A percentile compares a stretch with the other conserved stretches of the same genome.
These are phyloP conservation scores for Heliornis fulica DNA, from an alignment of 2,113 vertebrate species.

Conservation along the genomic window DNA sequence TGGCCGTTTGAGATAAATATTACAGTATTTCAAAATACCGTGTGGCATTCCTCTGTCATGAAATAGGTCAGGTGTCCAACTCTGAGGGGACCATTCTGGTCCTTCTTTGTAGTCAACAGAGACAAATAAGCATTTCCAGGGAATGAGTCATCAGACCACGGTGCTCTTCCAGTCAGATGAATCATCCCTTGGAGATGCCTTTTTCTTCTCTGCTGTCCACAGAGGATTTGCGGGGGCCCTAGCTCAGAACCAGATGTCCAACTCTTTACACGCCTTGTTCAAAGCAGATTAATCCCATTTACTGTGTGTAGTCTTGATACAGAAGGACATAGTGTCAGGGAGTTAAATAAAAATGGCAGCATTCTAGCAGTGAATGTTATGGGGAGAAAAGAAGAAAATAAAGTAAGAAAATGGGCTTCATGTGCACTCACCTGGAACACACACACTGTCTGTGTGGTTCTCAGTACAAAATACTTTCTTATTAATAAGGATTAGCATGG, in stretches of 20 bases:
- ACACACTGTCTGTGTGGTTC: neutral
- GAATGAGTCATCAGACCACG: neutral
- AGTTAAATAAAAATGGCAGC: neutral
- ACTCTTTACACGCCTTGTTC: neutral
- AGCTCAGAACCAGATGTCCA: neutral
- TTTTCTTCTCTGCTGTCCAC: neutral
- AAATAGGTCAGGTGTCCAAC: neutral
- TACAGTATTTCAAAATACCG: neutral
- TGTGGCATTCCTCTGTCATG: neutral
- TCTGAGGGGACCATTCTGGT: neutral
- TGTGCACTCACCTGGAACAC: neutral
- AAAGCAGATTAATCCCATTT: neutral
- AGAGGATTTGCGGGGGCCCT: neutral
- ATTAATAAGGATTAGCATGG: constrained; percentile 41
- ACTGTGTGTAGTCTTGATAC: neutral
- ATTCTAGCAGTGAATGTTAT: neutral
- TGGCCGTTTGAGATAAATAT: constrained; percentile 16
- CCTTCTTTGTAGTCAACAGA: neutral
- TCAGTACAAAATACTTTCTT: constrained; percentile 24
- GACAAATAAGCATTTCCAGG: neutral
- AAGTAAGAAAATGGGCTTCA: neutral
- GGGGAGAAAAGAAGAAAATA: neutral
- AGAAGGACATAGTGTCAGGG: neutral
- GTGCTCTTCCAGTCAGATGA: neutral
- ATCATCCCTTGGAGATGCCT: neutral